A percentile compares a stretch with the other conserved stretches of the same genome.
These are phyloP conservation scores for Ectemnius lituratus DNA, from an alignment of 2,888 invertebrate genomes.

Conservation along the genomic window DNA sequence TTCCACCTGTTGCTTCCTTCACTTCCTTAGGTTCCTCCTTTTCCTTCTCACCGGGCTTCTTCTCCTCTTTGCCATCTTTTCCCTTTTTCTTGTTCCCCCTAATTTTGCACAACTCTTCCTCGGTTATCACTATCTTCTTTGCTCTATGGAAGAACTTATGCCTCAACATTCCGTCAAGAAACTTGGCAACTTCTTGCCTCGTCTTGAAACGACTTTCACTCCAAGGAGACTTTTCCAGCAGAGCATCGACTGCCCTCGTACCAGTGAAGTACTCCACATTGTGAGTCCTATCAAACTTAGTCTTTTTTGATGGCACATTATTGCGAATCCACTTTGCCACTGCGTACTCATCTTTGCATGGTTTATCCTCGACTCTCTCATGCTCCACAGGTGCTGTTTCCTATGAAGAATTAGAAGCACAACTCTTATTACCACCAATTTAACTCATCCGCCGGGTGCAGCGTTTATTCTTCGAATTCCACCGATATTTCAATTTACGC, in stretches of 20 bases:
- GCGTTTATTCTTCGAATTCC: not conserved
- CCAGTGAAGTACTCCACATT: constrained; percentile 98
- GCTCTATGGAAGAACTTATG: constrained; percentile 98
- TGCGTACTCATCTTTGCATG: constrained; percentile 93
- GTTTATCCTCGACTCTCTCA: constrained; percentile 83
- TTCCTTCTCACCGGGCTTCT: constrained; percentile 69
- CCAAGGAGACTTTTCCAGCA: constrained; percentile 93
- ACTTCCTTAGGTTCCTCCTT: constrained; percentile 77
- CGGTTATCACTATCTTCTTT: constrained; percentile 83
- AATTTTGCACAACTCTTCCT: constrained; percentile 77
- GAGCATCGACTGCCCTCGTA: constrained; percentile 93
- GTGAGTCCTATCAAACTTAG: constrained; percentile 94
- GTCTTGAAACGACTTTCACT: constrained; percentile 89
- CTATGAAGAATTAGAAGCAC: constrained; percentile 64
- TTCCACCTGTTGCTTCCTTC: constrained; percentile 68
- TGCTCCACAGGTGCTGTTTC: constrained; percentile 78
- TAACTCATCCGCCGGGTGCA: not conserved
- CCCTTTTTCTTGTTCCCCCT: constrained; percentile 78
- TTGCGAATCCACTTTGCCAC: constrained; percentile 97
- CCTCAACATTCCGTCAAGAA: constrained; percentile 89
- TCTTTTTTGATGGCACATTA: constrained; percentile 96
- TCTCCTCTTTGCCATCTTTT: constrained; percentile 75
- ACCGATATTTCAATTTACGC: not conserved
- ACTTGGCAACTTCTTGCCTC: constrained; percentile 88
- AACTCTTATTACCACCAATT: not conserved